These are phyloP conservation scores for Spheniscus humboldti DNA, from an alignment of 2,797 vertebrate genomes.

Conservation along the genomic window DNA sequence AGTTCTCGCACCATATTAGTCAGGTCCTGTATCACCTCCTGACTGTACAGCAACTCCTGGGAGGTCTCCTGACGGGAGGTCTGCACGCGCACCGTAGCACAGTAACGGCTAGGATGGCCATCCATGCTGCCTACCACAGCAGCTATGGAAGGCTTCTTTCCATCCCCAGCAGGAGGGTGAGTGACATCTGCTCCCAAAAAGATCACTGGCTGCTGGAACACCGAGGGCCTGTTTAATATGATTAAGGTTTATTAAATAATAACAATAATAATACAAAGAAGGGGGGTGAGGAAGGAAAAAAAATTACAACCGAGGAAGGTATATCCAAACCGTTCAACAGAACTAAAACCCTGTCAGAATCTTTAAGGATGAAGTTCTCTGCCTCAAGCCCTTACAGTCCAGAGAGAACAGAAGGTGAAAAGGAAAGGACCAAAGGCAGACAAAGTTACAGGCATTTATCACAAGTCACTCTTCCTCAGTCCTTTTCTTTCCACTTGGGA, in stretches of 20 bases:
- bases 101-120: slow-evolving; percentile 96
- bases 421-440: not conserved
- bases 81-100: slow-evolving; percentile 96
- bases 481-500: not conserved
- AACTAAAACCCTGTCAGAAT: not conserved
- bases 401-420: not conserved
- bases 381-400: not conserved
- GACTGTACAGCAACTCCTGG: slow-evolving; percentile 96
- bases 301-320: not conserved
- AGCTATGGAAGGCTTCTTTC: slow-evolving; percentile 96
- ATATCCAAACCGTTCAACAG: not conserved
- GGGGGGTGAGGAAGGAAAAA: not conserved
- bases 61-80: slow-evolving; percentile 95
- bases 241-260: slow-evolving; percentile 38
- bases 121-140: slow-evolving; percentile 99
- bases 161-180: slow-evolving; percentile 92
- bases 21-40: slow-evolving; percentile 97
- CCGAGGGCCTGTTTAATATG: slow-evolving; percentile 82
- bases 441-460: not conserved
- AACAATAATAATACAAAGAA: not conserved
- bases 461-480: not conserved
- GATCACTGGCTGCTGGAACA: slow-evolving; percentile 98
- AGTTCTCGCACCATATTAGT: slow-evolving; percentile 98
- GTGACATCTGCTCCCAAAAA: slow-evolving; percentile 95
- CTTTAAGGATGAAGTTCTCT: not conserved